Evolutionary conservation across 2,797 vertebrate genomes (phyloP).

Genomic region (Schizothorax lantsangensis): DNA sequence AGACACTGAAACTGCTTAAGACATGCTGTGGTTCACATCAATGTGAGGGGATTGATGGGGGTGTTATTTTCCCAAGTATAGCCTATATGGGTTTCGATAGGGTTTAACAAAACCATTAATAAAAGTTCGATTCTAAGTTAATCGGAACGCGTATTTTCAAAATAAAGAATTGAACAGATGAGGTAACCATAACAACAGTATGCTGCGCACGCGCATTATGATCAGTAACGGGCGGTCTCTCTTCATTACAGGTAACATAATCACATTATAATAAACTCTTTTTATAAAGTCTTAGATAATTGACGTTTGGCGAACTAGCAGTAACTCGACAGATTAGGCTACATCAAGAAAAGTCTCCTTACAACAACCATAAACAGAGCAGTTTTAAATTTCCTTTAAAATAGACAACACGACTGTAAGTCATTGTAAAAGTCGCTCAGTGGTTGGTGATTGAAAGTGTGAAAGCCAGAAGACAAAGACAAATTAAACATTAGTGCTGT

Average conservation of each 20-base stretch:
- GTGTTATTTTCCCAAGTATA: neutral
- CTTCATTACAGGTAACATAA: neutral
- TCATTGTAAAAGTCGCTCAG: slow-evolving; percentile 3
- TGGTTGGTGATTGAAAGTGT: slow-evolving; percentile 12
- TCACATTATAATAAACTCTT: neutral
- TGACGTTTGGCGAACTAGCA: neutral
- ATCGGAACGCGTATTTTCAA: neutral
- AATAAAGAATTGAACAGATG: neutral
- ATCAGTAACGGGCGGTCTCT: neutral
- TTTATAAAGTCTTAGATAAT: neutral
- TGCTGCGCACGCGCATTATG: neutral
- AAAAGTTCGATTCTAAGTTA: neutral
- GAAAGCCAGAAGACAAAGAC: slow-evolving; percentile 55
- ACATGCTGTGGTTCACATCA: too few relatives aligned
- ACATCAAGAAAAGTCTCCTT: neutral
- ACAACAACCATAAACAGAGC: neutral
- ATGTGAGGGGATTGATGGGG: neutral
- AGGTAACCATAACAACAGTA: slow-evolving; percentile 12
- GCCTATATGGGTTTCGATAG: neutral
- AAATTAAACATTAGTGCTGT: slow-evolving; percentile 55
- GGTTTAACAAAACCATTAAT: neutral
- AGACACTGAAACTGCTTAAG: neutral
- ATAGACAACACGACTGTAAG: neutral
- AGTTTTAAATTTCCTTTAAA: neutral
- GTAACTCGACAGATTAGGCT: too few relatives aligned